A percentile compares a stretch with the other conserved stretches of the same genome.
Conservation (phyloP, 2,888 invertebrate species). For the Sialis lutaria region DNA sequence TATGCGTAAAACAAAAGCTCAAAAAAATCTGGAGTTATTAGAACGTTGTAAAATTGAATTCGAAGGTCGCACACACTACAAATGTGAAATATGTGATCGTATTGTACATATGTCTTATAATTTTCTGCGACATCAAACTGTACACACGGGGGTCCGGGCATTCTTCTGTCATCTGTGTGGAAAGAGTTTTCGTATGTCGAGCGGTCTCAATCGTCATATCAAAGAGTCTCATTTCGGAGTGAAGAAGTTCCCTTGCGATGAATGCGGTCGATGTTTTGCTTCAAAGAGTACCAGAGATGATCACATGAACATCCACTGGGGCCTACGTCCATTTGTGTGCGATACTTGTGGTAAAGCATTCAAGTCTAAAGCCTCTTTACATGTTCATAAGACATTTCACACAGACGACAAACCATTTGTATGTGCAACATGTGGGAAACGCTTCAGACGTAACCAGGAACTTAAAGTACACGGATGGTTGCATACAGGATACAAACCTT, state of each 20-base stretch:
- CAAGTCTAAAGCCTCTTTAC: slow-evolving; percentile 31
- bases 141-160: slow-evolving; percentile 25
- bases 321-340: slow-evolving; percentile 29
- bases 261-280: slow-evolving; percentile 30
- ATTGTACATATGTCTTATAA: slow-evolving; percentile 17
- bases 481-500: slow-evolving; percentile 36
- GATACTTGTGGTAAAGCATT: slow-evolving; percentile 34
- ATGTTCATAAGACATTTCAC: slow-evolving; percentile 30
- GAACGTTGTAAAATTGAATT: slow-evolving; percentile 15
- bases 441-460: slow-evolving; percentile 34
- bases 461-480: slow-evolving; percentile 33
- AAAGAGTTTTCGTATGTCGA: slow-evolving; percentile 28
- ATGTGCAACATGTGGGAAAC: slow-evolving; percentile 33
- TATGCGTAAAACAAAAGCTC: slow-evolving; percentile 3
- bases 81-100: slow-evolving; percentile 28
- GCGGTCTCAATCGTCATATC: slow-evolving; percentile 33
- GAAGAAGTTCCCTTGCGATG: slow-evolving; percentile 30
- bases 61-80: slow-evolving; percentile 17
- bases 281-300: slow-evolving; percentile 30
- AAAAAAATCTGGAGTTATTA: slow-evolving; percentile 8
- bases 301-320: slow-evolving; percentile 30
- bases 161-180: slow-evolving; percentile 36
- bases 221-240: slow-evolving; percentile 27
- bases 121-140: slow-evolving; percentile 29
- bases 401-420: slow-evolving; percentile 20